Percentiles rank a stretch among this genome's conserved stretches.
Conservation (phyloP, 1,140 invertebrate species). For the Drosophila sucinea region DNA sequence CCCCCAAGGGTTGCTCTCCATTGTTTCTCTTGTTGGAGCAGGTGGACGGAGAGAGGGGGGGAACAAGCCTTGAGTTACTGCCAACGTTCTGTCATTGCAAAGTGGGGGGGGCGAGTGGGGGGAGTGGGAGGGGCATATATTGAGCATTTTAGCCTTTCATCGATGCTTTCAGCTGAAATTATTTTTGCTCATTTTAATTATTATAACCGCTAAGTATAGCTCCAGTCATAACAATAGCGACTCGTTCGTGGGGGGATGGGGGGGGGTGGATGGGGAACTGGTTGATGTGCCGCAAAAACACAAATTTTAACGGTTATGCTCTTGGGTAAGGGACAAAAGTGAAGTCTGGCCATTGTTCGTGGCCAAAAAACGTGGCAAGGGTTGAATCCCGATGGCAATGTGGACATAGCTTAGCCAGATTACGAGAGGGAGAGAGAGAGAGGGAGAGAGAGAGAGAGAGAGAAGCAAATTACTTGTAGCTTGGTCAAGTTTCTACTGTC, state of each 20-base stretch:
- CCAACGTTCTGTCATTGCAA: conserved; percentile 21
- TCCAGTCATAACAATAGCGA: conserved; percentile 21
- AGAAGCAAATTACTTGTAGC: neutral
- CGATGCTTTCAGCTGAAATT: conserved; percentile 78
- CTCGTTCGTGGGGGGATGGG: neutral
- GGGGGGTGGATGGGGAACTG: neutral
- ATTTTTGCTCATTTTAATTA: conserved; percentile 80
- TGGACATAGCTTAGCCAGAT: neutral
- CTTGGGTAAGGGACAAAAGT: conserved; percentile 24
- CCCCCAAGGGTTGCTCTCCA: conserved; percentile 45
- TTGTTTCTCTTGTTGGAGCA: neutral
- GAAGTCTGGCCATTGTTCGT: conserved; percentile 1
- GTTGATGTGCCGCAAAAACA: conserved; percentile 55
- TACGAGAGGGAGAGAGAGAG: neutral
- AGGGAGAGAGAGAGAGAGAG: neutral
- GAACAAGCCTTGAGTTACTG: conserved; percentile 65
- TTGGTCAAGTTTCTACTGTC: neutral
- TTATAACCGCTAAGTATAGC: conserved; percentile 74
- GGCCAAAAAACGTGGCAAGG: neutral
- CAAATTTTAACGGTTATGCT: conserved; percentile 76
- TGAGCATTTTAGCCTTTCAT: conserved; percentile 80
- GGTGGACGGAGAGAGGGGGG: conserved; percentile 7
- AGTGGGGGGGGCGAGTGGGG: neutral
- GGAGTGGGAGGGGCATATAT: conserved; percentile 51
- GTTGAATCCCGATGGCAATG: neutral